Evolutionary conservation across 2,888 invertebrate species (phyloP).

Genomic region (Callimorpha dominula): DNA sequence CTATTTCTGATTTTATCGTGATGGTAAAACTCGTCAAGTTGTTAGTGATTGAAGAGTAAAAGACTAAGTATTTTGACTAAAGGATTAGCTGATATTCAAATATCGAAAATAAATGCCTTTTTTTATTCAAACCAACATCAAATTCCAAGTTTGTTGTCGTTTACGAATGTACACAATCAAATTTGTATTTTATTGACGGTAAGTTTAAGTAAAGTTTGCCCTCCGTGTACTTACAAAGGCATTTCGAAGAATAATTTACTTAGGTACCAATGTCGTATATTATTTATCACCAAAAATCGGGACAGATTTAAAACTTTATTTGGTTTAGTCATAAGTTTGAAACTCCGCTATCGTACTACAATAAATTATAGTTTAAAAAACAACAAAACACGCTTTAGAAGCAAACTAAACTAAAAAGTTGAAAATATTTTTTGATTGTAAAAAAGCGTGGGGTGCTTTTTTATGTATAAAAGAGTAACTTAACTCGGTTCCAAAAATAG

Average conservation of each 20-base stretch:
- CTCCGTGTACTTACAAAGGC: conserved; percentile 14
- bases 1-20: conserved; percentile 3
- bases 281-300: neutral
- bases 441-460: too few relatives aligned
- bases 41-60: neutral
- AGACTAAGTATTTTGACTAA: neutral
- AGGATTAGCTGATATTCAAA: neutral
- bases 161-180: conserved; percentile 3
- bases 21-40: neutral
- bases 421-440: too few relatives aligned
- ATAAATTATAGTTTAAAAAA: too few relatives aligned
- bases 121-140: neutral
- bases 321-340: neutral
- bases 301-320: neutral
- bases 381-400: too few relatives aligned
- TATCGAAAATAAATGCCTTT: neutral
- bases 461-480: too few relatives aligned
- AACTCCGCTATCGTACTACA: neutral
- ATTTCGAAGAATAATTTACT: conserved; percentile 30
- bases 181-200: conserved; percentile 2
- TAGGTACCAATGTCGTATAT: neutral
- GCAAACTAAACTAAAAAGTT: too few relatives aligned
- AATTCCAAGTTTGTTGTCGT: neutral
- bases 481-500: too few relatives aligned
- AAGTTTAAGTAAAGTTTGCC: neutral